These are phyloP conservation scores for Caenorhabditis tropicalis DNA, from an alignment of 1,140 invertebrate species.

Conservation along the genomic window DNA sequence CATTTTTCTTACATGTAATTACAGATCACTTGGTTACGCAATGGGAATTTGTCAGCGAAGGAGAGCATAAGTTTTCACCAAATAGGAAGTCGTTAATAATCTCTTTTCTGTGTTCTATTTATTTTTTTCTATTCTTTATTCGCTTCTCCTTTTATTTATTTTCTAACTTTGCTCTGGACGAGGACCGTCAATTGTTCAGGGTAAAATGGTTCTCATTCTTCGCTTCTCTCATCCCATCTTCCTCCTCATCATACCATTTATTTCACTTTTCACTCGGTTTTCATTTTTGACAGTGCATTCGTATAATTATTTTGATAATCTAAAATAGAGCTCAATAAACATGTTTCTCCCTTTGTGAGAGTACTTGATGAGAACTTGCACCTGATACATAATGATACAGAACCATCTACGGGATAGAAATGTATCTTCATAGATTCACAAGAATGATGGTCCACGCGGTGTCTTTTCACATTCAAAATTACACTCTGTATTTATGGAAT, in stretches of 20 bases:
- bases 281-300: not conserved
- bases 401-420: too few relatives aligned
- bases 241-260: not conserved
- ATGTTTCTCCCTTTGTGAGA: too few relatives aligned
- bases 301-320: not conserved
- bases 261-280: not conserved
- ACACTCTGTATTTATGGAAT: too few relatives aligned
- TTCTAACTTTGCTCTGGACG: not conserved
- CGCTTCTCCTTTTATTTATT: not conserved
- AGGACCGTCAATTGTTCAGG: conserved; percentile 33
- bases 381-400: too few relatives aligned
- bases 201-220: conserved; percentile 22
- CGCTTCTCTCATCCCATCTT: not conserved
- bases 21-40: conserved; percentile 29
- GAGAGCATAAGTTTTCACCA: conserved; percentile 17
- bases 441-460: too few relatives aligned
- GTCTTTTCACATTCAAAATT: too few relatives aligned
- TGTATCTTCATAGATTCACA: too few relatives aligned
- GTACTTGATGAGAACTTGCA: too few relatives aligned
- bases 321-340: not conserved
- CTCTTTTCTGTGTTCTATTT: not conserved
- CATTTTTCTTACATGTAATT: not conserved
- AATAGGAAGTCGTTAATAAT: conserved; percentile 41
- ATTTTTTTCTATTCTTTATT: not conserved
- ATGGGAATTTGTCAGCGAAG: conserved; percentile 24